phyloP scores from a whole-genome alignment of 1,140 invertebrate genomes.

The Melipona quadrifasciata region DNA sequence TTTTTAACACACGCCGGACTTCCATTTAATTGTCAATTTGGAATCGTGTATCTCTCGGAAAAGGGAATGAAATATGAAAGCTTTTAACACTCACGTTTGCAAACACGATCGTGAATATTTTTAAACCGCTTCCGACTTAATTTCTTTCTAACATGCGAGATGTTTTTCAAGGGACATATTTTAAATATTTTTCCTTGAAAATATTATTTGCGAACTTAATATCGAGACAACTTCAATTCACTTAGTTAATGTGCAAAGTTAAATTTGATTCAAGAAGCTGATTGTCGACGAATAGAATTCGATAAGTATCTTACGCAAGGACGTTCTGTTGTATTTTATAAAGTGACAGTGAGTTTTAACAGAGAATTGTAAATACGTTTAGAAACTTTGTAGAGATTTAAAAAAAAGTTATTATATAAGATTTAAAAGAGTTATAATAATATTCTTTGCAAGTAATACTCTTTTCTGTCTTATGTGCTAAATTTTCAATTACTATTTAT shows the following conservation, averaged over 20 bases:
- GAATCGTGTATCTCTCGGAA: background rate
- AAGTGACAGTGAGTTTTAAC: background rate
- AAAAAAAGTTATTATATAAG: too few species aligned
- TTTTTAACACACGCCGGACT: background rate
- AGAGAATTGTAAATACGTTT: background rate
- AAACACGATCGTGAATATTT: background rate
- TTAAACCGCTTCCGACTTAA: background rate
- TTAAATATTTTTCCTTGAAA: background rate
- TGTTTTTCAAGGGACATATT: background rate
- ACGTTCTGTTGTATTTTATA: background rate
- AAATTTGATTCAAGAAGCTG: background rate
- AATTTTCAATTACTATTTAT: background rate
- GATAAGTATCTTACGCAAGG: background rate
- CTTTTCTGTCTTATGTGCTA: background rate
- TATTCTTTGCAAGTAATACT: background rate
- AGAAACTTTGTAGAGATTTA: background rate
- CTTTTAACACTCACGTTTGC: conserved; percentile 17
- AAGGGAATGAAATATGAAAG: background rate
- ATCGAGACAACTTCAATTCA: background rate
- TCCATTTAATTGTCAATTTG: background rate
- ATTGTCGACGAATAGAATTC: background rate
- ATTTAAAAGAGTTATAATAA: too few species aligned
- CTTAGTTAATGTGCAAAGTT: background rate
- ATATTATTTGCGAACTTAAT: background rate
- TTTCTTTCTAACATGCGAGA: background rate